A percentile compares a stretch with the other conserved stretches of the same genome.
Conservation (phyloP, 30 jellyfish, hydroid and myxozoan species). For the Euphysa ruthae region DNA sequence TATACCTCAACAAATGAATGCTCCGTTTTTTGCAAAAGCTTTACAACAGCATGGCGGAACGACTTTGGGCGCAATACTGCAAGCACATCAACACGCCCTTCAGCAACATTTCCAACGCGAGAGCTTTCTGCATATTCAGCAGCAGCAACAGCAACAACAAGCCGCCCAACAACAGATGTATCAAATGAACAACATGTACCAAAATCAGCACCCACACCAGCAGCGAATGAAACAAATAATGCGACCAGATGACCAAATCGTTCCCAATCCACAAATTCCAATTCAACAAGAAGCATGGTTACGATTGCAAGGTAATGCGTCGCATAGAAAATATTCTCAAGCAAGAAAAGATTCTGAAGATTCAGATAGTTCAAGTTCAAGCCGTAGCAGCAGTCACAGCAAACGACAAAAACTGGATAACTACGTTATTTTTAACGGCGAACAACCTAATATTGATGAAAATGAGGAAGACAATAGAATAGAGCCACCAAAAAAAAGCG, state of each 20-base stretch:
- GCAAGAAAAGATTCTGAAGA: neutral
- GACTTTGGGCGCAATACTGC: constrained; percentile 32
- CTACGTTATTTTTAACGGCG: constrained; percentile 27
- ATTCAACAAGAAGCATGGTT: constrained; percentile 24
- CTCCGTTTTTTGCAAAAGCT: constrained; percentile 40
- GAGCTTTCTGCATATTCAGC: constrained; percentile 26
- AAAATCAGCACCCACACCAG: constrained; percentile 25
- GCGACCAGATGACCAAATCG: constrained; percentile 35
- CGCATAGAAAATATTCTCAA: neutral
- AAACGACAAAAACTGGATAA: neutral
- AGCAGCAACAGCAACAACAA: constrained; percentile 34
- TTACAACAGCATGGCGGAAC: constrained; percentile 41
- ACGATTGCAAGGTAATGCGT: neutral
- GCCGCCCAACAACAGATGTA: constrained; percentile 11
- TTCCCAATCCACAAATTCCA: constrained; percentile 29
- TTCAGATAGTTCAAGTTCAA: constrained; percentile 5
- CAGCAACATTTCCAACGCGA: constrained; percentile 40
- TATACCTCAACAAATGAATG: constrained; percentile 18
- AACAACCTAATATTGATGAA: neutral
- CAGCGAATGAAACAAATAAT: constrained; percentile 18
- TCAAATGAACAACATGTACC: constrained; percentile 16
- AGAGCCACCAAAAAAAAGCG: constrained; percentile 22
- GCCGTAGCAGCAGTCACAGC: neutral
- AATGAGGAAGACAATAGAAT: neutral
- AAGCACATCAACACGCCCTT: constrained; percentile 44